Evolutionary conservation across 2,888 invertebrate species (phyloP).

Genomic region (Pseudococcus jackbeardsleyi): DNA sequence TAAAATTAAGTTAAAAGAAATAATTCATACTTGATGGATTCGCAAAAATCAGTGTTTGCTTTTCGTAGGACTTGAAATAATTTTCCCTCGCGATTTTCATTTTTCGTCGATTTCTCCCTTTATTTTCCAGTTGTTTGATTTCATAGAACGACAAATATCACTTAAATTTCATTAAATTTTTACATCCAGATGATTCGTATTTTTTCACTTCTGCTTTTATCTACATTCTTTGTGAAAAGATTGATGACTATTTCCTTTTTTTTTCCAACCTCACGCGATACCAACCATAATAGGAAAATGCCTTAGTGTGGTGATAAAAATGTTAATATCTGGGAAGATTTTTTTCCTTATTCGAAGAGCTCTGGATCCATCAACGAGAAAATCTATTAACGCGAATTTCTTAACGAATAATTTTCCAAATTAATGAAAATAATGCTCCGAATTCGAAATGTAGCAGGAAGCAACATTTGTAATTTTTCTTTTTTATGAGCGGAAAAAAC

Average conservation of each 20-base stretch:
- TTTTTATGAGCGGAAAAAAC: background rate
- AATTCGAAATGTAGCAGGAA: background rate
- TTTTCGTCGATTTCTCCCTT: background rate
- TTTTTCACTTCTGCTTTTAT: background rate
- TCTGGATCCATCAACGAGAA: background rate
- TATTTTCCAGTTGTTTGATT: constrained; percentile 19
- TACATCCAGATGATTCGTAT: constrained; percentile 24
- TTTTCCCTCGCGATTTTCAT: background rate
- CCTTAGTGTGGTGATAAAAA: background rate
- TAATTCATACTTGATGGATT: too few relatives aligned
- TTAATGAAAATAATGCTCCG: background rate
- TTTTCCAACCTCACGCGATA: background rate
- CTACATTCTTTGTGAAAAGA: constrained; percentile 25
- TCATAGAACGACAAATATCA: constrained; percentile 18
- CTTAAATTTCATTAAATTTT: constrained; percentile 49
- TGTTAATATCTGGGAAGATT: background rate
- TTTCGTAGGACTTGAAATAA: too few relatives aligned
- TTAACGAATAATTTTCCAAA: background rate
- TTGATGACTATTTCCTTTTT: constrained; percentile 32
- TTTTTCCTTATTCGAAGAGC: background rate
- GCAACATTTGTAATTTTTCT: background rate
- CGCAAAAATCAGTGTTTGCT: too few relatives aligned
- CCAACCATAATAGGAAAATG: background rate
- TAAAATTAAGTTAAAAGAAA: too few relatives aligned
- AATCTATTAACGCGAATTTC: background rate